Conservation (phyloP, 2,113 vertebrate genomes). For the Tenrec ecaudatus region DNA sequence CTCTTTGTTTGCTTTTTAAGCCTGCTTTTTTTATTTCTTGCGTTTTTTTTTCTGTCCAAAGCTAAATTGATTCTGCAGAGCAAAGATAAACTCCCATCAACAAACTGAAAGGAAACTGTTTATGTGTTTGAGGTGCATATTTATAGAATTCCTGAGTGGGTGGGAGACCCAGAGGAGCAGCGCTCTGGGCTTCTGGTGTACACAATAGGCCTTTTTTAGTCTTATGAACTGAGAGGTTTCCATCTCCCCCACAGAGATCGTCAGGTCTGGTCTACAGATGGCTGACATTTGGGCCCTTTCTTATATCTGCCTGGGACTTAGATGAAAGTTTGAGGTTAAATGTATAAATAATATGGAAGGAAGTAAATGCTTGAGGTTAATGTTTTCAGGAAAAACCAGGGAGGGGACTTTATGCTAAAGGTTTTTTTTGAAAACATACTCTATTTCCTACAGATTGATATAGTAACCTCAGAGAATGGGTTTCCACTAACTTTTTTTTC, state of each 20-base stretch:
- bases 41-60: constrained; percentile 38
- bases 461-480: constrained; percentile 48
- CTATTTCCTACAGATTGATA: constrained; percentile 50
- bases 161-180: background rate
- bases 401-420: constrained; percentile 71
- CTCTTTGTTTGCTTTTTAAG: constrained; percentile 60
- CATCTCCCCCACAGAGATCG: constrained; percentile 62
- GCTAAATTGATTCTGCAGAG: constrained; percentile 59
- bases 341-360: constrained; percentile 79
- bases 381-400: constrained; percentile 65
- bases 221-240: constrained; percentile 63
- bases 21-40: constrained; percentile 42
- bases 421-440: constrained; percentile 46
- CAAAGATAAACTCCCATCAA: constrained; percentile 69
- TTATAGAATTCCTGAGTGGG: constrained; percentile 62
- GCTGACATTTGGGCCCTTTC: constrained; percentile 77
- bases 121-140: constrained; percentile 60
- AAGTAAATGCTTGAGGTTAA: constrained; percentile 75
- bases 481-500: constrained; percentile 34
- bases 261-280: constrained; percentile 72
- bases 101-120: constrained; percentile 75
- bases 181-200: background rate
- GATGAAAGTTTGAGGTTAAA: constrained; percentile 79
- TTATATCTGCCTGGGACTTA: constrained; percentile 74
- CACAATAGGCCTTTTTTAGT: constrained; percentile 39